phyloP scores from a whole-genome alignment of 2,888 invertebrate species.

The Achlya flavicornis region DNA sequence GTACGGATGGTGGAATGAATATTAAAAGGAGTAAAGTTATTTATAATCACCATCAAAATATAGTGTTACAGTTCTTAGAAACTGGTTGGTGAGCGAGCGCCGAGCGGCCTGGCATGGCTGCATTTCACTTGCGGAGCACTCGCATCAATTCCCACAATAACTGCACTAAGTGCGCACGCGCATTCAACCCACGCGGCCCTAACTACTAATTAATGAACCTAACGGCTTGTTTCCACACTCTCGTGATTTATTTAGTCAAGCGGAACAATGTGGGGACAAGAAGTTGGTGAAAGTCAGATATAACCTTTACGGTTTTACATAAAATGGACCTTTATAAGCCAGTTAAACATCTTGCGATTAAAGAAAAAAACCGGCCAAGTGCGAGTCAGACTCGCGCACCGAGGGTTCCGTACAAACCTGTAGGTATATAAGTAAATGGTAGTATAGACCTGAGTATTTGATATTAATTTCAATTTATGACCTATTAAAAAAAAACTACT shows the following conservation, averaged over 20 bases:
- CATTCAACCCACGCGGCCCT: constrained; percentile 66
- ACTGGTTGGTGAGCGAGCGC: constrained; percentile 34
- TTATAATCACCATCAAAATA: constrained; percentile 18
- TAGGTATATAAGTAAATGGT: too few species aligned
- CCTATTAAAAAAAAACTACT: too few species aligned
- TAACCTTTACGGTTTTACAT: not conserved
- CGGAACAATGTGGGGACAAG: constrained; percentile 44
- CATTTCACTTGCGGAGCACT: constrained; percentile 52
- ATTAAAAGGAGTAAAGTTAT: constrained; percentile 1
- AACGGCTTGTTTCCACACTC: constrained; percentile 66
- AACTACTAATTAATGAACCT: constrained; percentile 72
- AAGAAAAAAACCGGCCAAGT: too few species aligned
- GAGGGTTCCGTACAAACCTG: too few species aligned
- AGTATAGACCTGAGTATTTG: too few species aligned
- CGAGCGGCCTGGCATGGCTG: constrained; percentile 33
- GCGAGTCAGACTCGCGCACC: too few species aligned
- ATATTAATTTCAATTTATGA: too few species aligned
- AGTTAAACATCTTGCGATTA: not conserved
- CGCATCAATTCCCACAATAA: constrained; percentile 62
- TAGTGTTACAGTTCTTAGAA: constrained; percentile 42
- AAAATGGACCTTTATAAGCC: not conserved
- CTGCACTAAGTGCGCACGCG: constrained; percentile 54
- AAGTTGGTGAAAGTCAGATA: constrained; percentile 21
- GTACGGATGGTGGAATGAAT: not conserved
- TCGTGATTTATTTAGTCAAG: constrained; percentile 59